Percentiles rank a stretch among this genome's conserved stretches.
Conservation (phyloP, 2,888 invertebrate genomes). For the Xestia rhomboidea region DNA sequence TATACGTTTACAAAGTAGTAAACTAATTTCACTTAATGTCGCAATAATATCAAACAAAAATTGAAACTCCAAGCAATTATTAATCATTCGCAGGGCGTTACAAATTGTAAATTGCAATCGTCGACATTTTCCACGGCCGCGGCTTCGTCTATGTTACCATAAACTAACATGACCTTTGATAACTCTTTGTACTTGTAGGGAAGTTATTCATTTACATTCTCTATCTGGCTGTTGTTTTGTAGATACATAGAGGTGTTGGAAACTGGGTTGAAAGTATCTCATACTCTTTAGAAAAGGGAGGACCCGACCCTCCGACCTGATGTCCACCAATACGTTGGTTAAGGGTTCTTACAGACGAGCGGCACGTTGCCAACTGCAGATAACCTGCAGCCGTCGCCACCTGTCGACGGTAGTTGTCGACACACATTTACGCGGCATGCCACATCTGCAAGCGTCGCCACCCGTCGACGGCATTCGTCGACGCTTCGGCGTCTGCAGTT, state of each 20-base stretch:
- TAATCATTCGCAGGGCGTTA: constrained; percentile 29
- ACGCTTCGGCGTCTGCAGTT: too few species aligned
- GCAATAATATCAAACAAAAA: constrained; percentile 8
- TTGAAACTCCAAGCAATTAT: constrained; percentile 10
- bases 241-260: neutral
- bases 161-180: constrained; percentile 29
- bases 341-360: too few species aligned
- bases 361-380: too few species aligned
- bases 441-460: too few species aligned
- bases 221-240: neutral
- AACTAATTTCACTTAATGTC: constrained; percentile 19
- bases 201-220: constrained; percentile 2
- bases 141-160: constrained; percentile 45
- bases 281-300: neutral
- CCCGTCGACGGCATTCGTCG: too few species aligned
- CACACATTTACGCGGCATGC: too few species aligned
- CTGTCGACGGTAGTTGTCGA: too few species aligned
- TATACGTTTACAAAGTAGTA: neutral
- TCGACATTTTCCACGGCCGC: constrained; percentile 44
- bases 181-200: constrained; percentile 5
- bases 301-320: neutral
- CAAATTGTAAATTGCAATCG: constrained; percentile 39
- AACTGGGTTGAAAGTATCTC: neutral
- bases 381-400: too few species aligned
- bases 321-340: too few species aligned